A percentile compares a stretch with the other conserved stretches of the same genome.
Conservation (phyloP, 2,888 invertebrate genomes). For the Morpho deidamia region DNA sequence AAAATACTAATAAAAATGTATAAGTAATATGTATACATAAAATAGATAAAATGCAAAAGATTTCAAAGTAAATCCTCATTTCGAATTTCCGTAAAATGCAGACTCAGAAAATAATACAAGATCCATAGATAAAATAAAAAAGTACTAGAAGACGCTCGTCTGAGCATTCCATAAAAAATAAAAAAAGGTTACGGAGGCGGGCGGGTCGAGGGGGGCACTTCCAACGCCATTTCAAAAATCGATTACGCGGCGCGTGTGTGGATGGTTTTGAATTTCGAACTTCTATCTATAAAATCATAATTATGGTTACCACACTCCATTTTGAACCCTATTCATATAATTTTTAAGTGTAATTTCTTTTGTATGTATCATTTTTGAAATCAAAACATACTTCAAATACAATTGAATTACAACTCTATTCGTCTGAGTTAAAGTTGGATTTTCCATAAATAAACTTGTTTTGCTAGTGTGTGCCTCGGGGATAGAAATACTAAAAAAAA, state of each 20-base stretch:
- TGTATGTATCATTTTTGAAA: not conserved
- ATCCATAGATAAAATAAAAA: slow-evolving; percentile 10
- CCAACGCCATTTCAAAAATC: slow-evolving; percentile 64
- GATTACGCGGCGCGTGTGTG: slow-evolving; percentile 68
- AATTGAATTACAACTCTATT: slow-evolving; percentile 1
- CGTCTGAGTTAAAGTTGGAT: not conserved
- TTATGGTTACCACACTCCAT: not conserved
- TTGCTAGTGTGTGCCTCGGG: slow-evolving; percentile 11
- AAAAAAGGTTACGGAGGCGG: slow-evolving; percentile 31
- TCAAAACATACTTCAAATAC: not conserved
- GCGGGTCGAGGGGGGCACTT: not conserved
- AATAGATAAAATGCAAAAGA: too few species aligned
- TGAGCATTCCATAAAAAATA: slow-evolving; percentile 25
- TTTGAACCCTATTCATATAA: not conserved
- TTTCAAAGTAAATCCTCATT: not conserved
- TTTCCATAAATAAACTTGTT: not conserved
- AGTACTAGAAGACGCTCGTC: slow-evolving; percentile 9
- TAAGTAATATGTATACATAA: not conserved
- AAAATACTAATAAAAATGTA: not conserved
- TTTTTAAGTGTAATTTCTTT: not conserved
- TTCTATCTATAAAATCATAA: slow-evolving; percentile 21
- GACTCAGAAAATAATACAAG: slow-evolving; percentile 1
- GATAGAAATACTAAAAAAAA: slow-evolving; percentile 1
- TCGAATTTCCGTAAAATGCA: not conserved
- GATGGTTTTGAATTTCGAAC: slow-evolving; percentile 49